These are phyloP conservation scores for Agraylea sexmaculata DNA, from an alignment of 1,140 invertebrate species.

Conservation along the genomic window DNA sequence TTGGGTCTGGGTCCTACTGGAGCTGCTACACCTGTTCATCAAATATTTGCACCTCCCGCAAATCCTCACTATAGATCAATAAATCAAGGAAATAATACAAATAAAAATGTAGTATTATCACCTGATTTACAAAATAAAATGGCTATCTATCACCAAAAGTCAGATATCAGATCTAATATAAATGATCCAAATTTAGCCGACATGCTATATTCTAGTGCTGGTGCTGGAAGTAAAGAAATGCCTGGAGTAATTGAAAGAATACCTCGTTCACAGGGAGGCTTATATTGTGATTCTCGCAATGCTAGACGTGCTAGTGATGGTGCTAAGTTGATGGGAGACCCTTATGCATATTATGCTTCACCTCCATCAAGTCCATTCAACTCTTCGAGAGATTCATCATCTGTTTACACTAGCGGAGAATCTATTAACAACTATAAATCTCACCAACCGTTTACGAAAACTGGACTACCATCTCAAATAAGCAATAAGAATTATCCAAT, in stretches of 20 bases:
- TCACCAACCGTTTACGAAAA: constrained; percentile 14
- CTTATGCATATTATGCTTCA: constrained; percentile 14
- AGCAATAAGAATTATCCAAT: too few species aligned
- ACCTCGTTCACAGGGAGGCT: too few species aligned
- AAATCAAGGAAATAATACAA: too few species aligned
- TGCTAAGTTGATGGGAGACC: constrained; percentile 20
- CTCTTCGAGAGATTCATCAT: constrained; percentile 17
- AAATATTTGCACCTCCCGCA: constrained; percentile 33
- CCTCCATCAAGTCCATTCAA: constrained; percentile 19
- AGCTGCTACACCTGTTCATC: constrained; percentile 32
- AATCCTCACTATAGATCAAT: constrained; percentile 21
- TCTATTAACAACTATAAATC: constrained; percentile 17
- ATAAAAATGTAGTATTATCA: too few species aligned
- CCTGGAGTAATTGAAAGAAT: too few species aligned
- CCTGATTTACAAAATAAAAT: too few species aligned
- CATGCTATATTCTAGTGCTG: too few species aligned
- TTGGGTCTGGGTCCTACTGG: constrained; percentile 21
- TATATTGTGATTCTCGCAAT: constrained; percentile 32
- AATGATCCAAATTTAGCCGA: too few species aligned
- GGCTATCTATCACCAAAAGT: too few species aligned
- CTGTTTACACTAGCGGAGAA: constrained; percentile 15
- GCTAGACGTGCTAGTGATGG: constrained; percentile 41
- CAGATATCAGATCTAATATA: too few species aligned
- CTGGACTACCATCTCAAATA: constrained; percentile 13
- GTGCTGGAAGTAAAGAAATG: too few species aligned